These are phyloP conservation scores for Porites divaricata DNA, from an alignment of 92 coral and sea anemone genomes.

Conservation along the genomic window DNA sequence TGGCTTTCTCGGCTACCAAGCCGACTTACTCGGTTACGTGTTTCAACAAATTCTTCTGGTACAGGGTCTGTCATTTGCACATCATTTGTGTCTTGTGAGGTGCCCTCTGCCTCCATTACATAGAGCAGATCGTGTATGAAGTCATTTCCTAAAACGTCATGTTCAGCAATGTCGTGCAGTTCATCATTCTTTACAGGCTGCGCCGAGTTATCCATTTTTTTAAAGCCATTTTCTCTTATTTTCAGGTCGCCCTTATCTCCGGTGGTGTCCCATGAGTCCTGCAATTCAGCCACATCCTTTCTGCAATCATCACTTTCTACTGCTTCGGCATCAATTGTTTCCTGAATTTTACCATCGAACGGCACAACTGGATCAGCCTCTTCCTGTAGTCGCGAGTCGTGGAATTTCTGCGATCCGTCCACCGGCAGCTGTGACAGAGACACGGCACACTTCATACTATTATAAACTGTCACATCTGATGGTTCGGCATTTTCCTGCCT, in stretches of 20 bases:
- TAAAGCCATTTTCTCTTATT: neutral
- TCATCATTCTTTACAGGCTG: no score
- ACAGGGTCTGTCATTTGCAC: no score
- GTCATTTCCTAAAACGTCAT: neutral
- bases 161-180: neutral
- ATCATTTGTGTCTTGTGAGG: no score
- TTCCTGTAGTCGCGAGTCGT: neutral
- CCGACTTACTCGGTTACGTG: no score
- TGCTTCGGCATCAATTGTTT: neutral
- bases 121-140: neutral
- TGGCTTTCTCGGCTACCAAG: no score
- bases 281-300: neutral
- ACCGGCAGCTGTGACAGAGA: neutral
- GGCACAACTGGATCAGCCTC: neutral
- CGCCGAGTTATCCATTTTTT: neutral
- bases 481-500: no score
- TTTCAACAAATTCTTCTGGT: no score
- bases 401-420: neutral
- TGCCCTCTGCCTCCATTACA: neutral
- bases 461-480: neutral
- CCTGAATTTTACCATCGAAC: neutral
- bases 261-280: neutral
- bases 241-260: neutral
- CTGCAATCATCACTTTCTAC: neutral
- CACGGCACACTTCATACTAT: neutral